A percentile compares a stretch with the other conserved stretches of the same genome.
Conservation (phyloP, 2,113 vertebrate genomes). For the Entomyzon cyanotis region DNA sequence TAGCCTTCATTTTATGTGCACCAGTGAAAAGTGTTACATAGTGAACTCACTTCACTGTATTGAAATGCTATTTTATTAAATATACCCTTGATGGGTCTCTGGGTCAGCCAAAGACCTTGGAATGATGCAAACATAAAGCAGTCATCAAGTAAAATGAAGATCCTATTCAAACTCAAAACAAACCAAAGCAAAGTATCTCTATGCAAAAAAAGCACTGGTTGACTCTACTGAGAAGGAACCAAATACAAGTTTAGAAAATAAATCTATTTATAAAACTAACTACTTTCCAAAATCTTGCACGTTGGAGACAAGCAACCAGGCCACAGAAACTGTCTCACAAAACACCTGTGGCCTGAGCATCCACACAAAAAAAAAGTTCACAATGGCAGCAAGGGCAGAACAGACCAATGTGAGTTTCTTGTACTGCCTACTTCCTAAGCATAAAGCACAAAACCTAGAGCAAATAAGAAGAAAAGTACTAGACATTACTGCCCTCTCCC, state of each 20-base stretch:
- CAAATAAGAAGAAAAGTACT: neutral
- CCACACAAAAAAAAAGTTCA: neutral
- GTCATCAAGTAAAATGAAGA: neutral
- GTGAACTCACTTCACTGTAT: constrained; percentile 40
- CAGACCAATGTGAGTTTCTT: neutral
- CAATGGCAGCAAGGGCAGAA: neutral
- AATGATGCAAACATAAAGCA: neutral
- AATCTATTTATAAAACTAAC: neutral
- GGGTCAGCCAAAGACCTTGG: neutral
- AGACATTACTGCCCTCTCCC: neutral
- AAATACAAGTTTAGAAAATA: neutral
- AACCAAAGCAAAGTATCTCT: neutral
- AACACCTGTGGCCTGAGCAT: neutral
- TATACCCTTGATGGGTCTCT: neutral
- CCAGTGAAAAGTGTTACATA: constrained; percentile 24
- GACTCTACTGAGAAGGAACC: neutral
- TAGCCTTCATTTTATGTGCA: constrained; percentile 45
- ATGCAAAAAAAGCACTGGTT: neutral
- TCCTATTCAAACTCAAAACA: neutral
- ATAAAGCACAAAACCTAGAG: neutral
- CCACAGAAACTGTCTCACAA: neutral
- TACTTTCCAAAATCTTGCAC: neutral
- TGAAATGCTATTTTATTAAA: constrained; percentile 57
- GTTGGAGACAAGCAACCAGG: neutral
- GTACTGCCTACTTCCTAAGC: neutral